phyloP scores from a whole-genome alignment of 2,888 invertebrate genomes.

The Ctenicera cuprea region DNA sequence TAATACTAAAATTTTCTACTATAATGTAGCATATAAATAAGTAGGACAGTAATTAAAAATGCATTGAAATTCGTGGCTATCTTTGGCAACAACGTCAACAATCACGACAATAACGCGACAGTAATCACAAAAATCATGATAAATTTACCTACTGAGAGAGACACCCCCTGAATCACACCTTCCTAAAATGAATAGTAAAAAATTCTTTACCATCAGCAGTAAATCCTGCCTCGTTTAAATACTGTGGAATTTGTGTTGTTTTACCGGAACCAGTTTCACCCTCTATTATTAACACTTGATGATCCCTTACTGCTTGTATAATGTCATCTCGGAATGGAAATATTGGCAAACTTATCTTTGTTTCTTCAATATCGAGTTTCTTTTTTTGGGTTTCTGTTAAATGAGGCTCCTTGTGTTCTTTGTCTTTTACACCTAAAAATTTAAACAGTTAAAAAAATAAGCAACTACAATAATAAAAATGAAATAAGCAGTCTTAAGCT shows the following conservation, averaged over 20 bases:
- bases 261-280: conserved; percentile 99
- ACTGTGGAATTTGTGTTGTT: conserved; percentile 99
- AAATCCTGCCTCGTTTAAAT: conserved; percentile 95
- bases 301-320: conserved; percentile 91
- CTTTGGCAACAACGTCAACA: no score
- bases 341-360: conserved; percentile 93
- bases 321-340: conserved; percentile 93
- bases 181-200: not conserved
- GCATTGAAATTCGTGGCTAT: no score
- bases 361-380: conserved; percentile 91
- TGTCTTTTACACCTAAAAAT: conserved; percentile 72
- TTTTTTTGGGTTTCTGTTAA: conserved; percentile 82
- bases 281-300: conserved; percentile 94
- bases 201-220: conserved; percentile 78
- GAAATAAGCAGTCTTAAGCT: no score
- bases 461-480: no score
- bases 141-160: no score
- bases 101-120: no score
- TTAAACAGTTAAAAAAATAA: no score
- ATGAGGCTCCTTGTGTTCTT: conserved; percentile 76
- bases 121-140: no score
- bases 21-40: no score
- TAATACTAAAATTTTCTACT: no score
- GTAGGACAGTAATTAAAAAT: no score
- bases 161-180: no score